Conservation (phyloP, 2,888 invertebrate species). For the Ditylenchus weischeri region DNA sequence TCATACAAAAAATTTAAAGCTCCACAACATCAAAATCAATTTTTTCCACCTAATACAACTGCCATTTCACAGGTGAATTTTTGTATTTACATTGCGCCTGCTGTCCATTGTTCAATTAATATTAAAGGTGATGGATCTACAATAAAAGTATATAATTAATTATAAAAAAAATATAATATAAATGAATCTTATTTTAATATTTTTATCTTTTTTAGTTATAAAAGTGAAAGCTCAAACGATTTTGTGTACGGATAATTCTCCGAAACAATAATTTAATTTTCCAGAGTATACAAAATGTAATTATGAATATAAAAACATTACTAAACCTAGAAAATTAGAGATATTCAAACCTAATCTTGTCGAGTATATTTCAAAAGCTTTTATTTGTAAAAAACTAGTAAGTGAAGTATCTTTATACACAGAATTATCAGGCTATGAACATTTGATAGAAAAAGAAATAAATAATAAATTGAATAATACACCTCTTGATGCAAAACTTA, state of each 20-base stretch:
- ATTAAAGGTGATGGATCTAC: slow-evolving; percentile 36
- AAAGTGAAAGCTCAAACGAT: too few species aligned
- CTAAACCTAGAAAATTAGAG: slow-evolving; percentile 20
- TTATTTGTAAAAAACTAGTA: slow-evolving; percentile 16
- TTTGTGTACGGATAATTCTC: slow-evolving; percentile 17
- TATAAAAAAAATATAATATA: slow-evolving; percentile 16
- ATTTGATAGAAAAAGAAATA: slow-evolving; percentile 6
- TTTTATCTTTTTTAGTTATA: slow-evolving; percentile 11
- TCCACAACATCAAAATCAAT: too few species aligned
- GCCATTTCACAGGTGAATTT: too few species aligned
- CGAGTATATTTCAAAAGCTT: slow-evolving; percentile 16
- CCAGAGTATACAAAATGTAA: too few species aligned
- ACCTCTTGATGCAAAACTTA: slow-evolving; percentile 25
- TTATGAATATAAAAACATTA: slow-evolving; percentile 5
- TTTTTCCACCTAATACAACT: too few species aligned
- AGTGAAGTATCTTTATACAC: slow-evolving; percentile 15
- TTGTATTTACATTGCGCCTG: too few species aligned
- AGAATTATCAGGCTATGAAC: too few species aligned
- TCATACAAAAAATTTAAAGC: too few species aligned
- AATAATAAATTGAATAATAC: too few species aligned
- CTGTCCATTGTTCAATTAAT: slow-evolving; percentile 36
- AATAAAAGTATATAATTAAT: slow-evolving; percentile 28
- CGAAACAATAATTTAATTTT: slow-evolving; percentile 18
- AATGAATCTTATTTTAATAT: slow-evolving; percentile 9
- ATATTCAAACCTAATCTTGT: slow-evolving; percentile 20